phyloP scores from a whole-genome alignment of 2,797 vertebrate genomes.

The Leptatherina wallacei region DNA sequence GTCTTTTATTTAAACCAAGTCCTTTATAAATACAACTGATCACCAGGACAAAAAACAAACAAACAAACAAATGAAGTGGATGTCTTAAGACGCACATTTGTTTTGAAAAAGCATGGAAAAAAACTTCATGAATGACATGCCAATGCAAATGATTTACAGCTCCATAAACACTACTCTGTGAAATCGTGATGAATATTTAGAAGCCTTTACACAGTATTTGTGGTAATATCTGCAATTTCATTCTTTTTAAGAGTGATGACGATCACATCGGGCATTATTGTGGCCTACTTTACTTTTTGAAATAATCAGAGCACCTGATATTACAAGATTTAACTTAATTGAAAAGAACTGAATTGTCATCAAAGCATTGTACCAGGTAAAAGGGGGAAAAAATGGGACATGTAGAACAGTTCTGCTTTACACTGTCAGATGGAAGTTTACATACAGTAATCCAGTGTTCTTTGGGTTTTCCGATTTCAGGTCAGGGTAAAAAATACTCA shows the following conservation, averaged over 20 bases:
- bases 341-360: conserved; percentile 8
- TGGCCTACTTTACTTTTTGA: conserved; percentile 1
- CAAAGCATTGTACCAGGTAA: background rate
- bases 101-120: conserved; percentile 42
- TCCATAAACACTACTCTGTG: background rate
- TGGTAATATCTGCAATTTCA: conserved; percentile 11
- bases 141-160: conserved; percentile 12
- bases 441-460: background rate
- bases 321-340: conserved; percentile 14
- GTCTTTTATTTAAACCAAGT: background rate
- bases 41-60: conserved; percentile 27
- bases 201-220: conserved; percentile 7
- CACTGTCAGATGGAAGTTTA: background rate
- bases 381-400: background rate
- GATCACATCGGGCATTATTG: conserved; percentile 16
- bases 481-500: background rate
- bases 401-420: conserved; percentile 14
- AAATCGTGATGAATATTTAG: conserved; percentile 6
- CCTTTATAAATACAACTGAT: conserved; percentile 24
- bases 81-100: conserved; percentile 39
- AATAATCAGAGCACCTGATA: background rate
- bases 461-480: background rate
- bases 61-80: conserved; percentile 48
- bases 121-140: background rate
- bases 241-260: conserved; percentile 15